These are phyloP conservation scores for Baccha elongata DNA, from an alignment of 2,888 invertebrate species.

Conservation along the genomic window DNA sequence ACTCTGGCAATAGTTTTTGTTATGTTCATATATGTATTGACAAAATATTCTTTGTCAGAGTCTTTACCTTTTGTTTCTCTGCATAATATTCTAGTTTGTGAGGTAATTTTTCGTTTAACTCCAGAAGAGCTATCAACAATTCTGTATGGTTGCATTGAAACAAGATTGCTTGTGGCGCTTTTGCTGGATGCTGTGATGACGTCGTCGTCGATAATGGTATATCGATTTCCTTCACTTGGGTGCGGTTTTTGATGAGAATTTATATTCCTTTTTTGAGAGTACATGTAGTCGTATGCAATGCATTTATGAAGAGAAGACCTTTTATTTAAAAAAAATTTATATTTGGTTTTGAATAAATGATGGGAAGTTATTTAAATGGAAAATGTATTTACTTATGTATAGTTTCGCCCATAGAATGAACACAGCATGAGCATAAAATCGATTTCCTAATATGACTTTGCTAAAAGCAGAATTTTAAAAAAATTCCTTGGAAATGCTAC, in stretches of 20 bases:
- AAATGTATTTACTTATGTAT: no score
- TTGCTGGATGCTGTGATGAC: conserved; percentile 1
- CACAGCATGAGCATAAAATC: no score
- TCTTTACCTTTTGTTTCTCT: conserved; percentile 3
- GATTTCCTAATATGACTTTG: no score
- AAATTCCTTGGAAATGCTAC: no score
- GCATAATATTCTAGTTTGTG: conserved; percentile 14
- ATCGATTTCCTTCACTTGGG: conserved; percentile 21
- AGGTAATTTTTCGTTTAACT: conserved; percentile 33
- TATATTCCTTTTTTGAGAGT: not conserved
- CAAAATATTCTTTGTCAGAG: not conserved
- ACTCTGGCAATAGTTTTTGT: no score
- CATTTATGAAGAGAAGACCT: not conserved
- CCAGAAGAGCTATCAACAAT: conserved; percentile 11
- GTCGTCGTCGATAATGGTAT: not conserved
- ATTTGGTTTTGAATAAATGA: not conserved
- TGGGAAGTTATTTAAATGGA: no score
- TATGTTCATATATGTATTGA: conserved; percentile 7
- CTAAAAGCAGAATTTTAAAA: no score
- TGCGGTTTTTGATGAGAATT: conserved; percentile 29
- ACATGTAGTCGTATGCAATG: not conserved
- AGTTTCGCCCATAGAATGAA: no score
- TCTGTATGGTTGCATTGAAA: conserved; percentile 28
- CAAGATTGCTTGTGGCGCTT: conserved; percentile 20
- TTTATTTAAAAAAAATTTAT: not conserved